Evolutionary conservation across 2,113 vertebrate genomes (phyloP), one percentile per base, ranked within the genome.

Genomic region (Semicossyphus pulcher): DNA sequence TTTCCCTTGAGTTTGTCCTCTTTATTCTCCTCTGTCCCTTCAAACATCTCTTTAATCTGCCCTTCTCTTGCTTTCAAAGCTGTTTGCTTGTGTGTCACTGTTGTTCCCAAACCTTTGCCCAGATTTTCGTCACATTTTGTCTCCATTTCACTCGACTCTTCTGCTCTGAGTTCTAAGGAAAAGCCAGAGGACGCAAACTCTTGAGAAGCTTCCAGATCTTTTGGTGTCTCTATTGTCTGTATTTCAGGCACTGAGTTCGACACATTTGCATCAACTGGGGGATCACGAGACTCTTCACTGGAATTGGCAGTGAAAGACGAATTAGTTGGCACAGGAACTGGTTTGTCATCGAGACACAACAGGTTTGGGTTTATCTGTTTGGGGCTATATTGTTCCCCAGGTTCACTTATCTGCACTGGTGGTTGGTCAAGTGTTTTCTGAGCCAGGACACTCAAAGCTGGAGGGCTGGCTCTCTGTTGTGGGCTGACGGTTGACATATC

Each of bases 101-200:
- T 10, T 20, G 15, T 39, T 51, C 1, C 10, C 4, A 5, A 15
- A 5, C 10, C 7, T 20, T 37, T 9, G 2, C 14, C 25, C 4
- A 16, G 8, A 31, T n/a, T 23, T 16, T 10, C 6, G 25, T 21
- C 18, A 41, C 25, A 10, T 11, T 44, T 34, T 28, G 4, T 62
- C 25, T 29, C 14, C 0, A 7, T 42, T 7, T 37, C 49, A 1
- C 1, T 10, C 1, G 0, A 0, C 2, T 37, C 6, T 31, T 5
- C 34, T 26, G 26, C 12, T 7, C 4, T 1, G n/a, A n/a, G n/a
- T n/a, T n/a, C n/a, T 6, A 32, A 39, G 11, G 14, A 20, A 39
- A 16, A 4, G 1, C 0, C 6, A 23, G 12, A 7, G 8, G 42
- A 57, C 5, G 4, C 34, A 3, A 11, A 8, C n/a, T 31, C 60